Evolutionary conservation across 1,140 invertebrate genomes (phyloP), one percentile per base, ranked within the genome.

Genomic region (Gonioctena quinquepunctata): DNA sequence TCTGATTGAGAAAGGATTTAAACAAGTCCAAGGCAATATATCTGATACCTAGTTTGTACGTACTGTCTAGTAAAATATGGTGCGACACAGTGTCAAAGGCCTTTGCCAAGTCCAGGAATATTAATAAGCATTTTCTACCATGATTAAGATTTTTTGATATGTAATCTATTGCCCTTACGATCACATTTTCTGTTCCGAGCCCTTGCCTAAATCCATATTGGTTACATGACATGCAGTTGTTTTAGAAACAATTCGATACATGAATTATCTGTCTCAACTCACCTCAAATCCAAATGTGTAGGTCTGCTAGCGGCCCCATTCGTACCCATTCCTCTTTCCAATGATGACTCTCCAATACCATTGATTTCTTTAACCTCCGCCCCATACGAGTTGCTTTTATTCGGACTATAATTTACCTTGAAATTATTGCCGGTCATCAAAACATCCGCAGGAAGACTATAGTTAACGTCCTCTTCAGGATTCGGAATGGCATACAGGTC

Each of bases 261-360:
- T 54, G 19, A 2, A n/a, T 54, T 8, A 54, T n/a, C 13, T 54
- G 18, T 54, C 28, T n/a, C n/a, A n/a, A 71, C 65, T 59, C 73
- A 79, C 76, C 76, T 82, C 50, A 83, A 74, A 72, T 81, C 79
- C 48, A 83, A 69, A 67, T 82, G 80, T 7, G 78, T 81, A 7
- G 81, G 81, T 67, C 81, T 75, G 21, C 13, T 69, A 23, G 67
- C 59, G 5, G 70, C 16, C 25, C 28, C 16, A 19, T n/a, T 64
- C 2, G 42, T 42, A 19, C 62, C 66, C 13, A 67, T 19, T 27
- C 2, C 56, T 59, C 68, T 75, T 23, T 70, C 70, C 48, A 73
- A n/a, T 28, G 42, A 63, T 56, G 71, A 64, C 48, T 64, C 63
- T 3, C 59, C 72, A 5, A 66, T 21, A 66, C 33, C 22, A 64